Base-by-base conservation (phyloP, 2,888 invertebrate genomes). In the Drosophila niveifrons region DNA sequence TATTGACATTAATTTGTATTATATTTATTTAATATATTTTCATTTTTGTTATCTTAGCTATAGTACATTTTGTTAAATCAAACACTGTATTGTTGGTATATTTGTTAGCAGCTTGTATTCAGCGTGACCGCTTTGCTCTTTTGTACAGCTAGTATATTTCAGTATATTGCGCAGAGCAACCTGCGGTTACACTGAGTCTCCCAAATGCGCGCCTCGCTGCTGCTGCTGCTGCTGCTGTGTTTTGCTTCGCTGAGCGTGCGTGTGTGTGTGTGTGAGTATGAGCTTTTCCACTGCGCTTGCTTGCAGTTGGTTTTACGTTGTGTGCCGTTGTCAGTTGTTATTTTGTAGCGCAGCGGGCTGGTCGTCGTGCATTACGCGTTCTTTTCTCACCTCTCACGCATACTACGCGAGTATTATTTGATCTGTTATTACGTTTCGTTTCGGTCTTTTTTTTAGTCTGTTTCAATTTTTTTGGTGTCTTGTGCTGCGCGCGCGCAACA, bases 341-440 rank as follows among this genome's bases (percentile, higher is more conserved):
- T 73, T 69, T 44, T 67, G 71, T 47, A 23, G 75, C 81, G 82
- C 80, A 71, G 76, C 80, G 80, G 78, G 81, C 78, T 82, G 78
- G 80, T 82, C 71, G 82, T 69, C 71, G 82, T 69, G 68, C 67
- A 52, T 72, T 53, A 63, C 78, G 75, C 68, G 75, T 66, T 62
- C 39, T 29, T 62, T 43, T 29, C 39, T 56, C 53, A 41, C 62
- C 47, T 36, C 31, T 70, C 64, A 36, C 67, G 61, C 44, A 74
- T 48, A 62, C 53, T 47, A 58, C 15, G 31, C 15, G 31, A 9
- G 44, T 34, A 13, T 51, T 57, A 63, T 44, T 52, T 56, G 51
- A 56, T 36, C 41, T 55, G 15, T 58, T 66, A 51, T 66, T 56
- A 52, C 59, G 74, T 74, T 65, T 47, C 52, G 69, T 47, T 69